Percentiles rank a stretch among this genome's conserved stretches.
These are phyloP conservation scores for Pristionchus arcanus DNA, from an alignment of 2,888 invertebrate species.

Conservation along the genomic window DNA sequence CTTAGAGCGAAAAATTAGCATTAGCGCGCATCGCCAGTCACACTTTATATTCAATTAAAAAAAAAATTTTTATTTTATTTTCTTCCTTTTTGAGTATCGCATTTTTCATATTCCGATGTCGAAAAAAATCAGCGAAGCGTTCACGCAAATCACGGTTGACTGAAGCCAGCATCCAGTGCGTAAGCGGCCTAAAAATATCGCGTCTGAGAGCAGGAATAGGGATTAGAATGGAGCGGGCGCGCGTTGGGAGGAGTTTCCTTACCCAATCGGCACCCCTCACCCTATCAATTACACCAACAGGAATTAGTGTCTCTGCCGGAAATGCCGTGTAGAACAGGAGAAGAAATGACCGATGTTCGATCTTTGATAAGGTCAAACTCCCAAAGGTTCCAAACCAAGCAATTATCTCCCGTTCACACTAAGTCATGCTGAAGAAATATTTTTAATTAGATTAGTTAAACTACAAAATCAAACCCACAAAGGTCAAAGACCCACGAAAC, in stretches of 20 bases:
- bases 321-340: slow-evolving; percentile 9
- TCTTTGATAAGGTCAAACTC: background rate
- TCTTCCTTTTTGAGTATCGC: background rate
- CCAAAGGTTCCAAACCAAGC: background rate
- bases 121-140: background rate
- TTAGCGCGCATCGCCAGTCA: slow-evolving; percentile 24
- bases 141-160: background rate
- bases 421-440: no score
- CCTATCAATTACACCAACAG: slow-evolving; percentile 42
- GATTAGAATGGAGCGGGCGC: background rate
- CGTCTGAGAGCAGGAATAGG: background rate
- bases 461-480: background rate
- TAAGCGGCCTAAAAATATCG: slow-evolving; percentile 9
- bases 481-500: background rate
- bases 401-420: background rate
- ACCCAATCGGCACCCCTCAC: slow-evolving; percentile 24
- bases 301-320: slow-evolving; percentile 39
- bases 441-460: no score
- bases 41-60: background rate
- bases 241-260: slow-evolving; percentile 13
- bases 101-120: background rate
- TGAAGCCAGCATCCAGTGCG: background rate
- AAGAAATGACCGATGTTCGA: slow-evolving; percentile 4
- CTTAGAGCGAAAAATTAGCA: background rate
- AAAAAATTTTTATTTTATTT: background rate